Evolutionary conservation across 2,797 vertebrate genomes (phyloP), one percentile per base, ranked within the genome.

Genomic region (Platyrinchus mystaceus): DNA sequence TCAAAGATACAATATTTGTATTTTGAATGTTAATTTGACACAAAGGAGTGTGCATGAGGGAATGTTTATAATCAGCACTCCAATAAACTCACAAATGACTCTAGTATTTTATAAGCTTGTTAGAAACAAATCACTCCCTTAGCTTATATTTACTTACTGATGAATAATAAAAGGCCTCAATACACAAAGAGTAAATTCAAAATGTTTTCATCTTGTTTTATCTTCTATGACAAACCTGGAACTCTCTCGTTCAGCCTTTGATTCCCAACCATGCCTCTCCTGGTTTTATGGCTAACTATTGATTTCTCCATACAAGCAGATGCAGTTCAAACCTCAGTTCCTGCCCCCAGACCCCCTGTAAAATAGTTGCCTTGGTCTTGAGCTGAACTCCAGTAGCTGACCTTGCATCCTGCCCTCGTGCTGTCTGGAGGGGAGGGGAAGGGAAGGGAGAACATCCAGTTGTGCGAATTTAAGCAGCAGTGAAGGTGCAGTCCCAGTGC

Each of bases 11-110:
- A 96, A 89, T 98, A 98, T 98, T 98, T 98, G 98, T 98, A 98
- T 98, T 99, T 97, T 98, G 98, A 98, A 98, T 98, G 98, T 98
- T 99, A 99, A 99, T 99, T 98, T 98, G 99, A 99, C 98, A 98
- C 98, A 98, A 98, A 98, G 98, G 98, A 99, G 98, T 97, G 97
- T 98, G 97, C 98, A 98, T 97, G 96, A 97, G 99, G 99, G 99
- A 99, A 98, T 98, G 98, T 98, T 98, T 98, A 98, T 98, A 99
- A 99, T 98, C 98, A 98, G 98, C 98, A 98, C 98, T 98, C 97
- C 98, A 98, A 98, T 98, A 98, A 99, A 99, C 98, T 97, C 97
- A 97, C 98, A 98, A 98, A 98, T 97, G 98, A 98, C 93, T 97
- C 98, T 97, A 98, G 97, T 98, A 98, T 98, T 98, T 98, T 98